Percentiles rank a stretch among this genome's conserved stretches.
These are phyloP conservation scores for Drosophila orosa DNA, from an alignment of 1,140 invertebrate species.

Conservation along the genomic window DNA sequence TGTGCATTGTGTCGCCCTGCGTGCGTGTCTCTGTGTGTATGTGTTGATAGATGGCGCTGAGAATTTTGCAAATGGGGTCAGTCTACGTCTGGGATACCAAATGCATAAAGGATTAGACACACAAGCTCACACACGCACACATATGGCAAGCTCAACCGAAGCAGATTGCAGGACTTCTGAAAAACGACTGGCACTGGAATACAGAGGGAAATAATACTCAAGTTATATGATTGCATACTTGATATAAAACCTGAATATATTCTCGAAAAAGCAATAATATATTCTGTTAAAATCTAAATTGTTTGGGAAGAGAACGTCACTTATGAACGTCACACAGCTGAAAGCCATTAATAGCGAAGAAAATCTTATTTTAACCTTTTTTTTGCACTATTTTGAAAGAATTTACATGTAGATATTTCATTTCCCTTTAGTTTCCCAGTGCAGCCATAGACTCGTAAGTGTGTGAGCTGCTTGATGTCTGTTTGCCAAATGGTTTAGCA, in stretches of 20 bases:
- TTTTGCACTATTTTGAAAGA: not conserved
- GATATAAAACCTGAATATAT: not conserved
- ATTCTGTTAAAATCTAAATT: too few species aligned
- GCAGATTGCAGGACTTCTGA: slow-evolving; percentile 43
- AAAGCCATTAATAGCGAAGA: too few species aligned
- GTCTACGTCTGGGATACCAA: slow-evolving; percentile 65
- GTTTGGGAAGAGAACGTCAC: too few species aligned
- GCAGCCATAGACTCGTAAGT: slow-evolving; percentile 10
- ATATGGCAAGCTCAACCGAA: slow-evolving; percentile 18
- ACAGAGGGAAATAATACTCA: slow-evolving; percentile 7
- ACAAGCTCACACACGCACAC: slow-evolving; percentile 26
- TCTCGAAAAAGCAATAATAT: not conserved
- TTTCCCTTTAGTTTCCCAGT: not conserved
- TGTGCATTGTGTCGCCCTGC: slow-evolving; percentile 37
- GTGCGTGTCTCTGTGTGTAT: slow-evolving; percentile 33
- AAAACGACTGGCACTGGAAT: slow-evolving; percentile 40
- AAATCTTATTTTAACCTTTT: not conserved
- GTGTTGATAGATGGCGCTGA: slow-evolving; percentile 73
- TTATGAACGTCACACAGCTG: too few species aligned
- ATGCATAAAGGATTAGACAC: slow-evolving; percentile 75
- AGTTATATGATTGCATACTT: not conserved
- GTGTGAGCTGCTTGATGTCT: slow-evolving; percentile 50
- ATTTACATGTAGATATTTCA: not conserved
- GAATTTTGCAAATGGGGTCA: slow-evolving; percentile 77
- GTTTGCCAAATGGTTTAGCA: slow-evolving; percentile 77